Evolutionary conservation across 2,888 invertebrate genomes (phyloP), one percentile per base, ranked within the genome.

Genomic region (Ophion ventricosus): DNA sequence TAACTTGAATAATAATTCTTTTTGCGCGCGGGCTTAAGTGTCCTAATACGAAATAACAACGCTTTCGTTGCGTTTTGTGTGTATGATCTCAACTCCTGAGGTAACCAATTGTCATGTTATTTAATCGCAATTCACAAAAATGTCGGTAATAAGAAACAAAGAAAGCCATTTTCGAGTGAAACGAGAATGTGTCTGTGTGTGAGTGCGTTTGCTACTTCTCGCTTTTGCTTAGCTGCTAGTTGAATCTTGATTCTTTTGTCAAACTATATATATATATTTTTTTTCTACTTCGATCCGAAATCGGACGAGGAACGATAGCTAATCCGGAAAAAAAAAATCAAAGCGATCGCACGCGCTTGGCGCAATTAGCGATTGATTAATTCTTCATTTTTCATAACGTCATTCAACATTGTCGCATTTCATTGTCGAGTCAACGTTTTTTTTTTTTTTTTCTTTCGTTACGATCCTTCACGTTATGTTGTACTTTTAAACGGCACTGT

Each of bases 81-180:
- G 90, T 91, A 89, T 92, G 91, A 93, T 93, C 92, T 93, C 93
- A 92, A 89, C 93, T 93, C 93, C 93, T 93, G 93, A 93, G 93
- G 93, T 93, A 93, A 91, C 90, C 87, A 88, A 88, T 64, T 90
- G 88, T 89, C 89, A 89, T 85, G 87, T 89, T 78, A 91, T 90
- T 40, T 90, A 90, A 92, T 90, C 86, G 83, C 85, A 82, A 88
- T 86, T 83, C 76, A 89, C 87, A 82, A 10, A 40, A 81, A 87
- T 87, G 84, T 86, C 87, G 87, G n/a, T n/a, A 86, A 85, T 83
- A 88, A 81, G 82, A 86, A 35, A 25, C 80, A 83, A 86, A 26
- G 49, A 83, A 49, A 43, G 59, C 17, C 17, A 56, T 75, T 75
- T 87, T 86, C 84, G 85, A 83, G 85, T 85, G 87, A 84, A 87